phyloP scores from a whole-genome alignment of 2,888 invertebrate species.

The Chirona hameri region DNA sequence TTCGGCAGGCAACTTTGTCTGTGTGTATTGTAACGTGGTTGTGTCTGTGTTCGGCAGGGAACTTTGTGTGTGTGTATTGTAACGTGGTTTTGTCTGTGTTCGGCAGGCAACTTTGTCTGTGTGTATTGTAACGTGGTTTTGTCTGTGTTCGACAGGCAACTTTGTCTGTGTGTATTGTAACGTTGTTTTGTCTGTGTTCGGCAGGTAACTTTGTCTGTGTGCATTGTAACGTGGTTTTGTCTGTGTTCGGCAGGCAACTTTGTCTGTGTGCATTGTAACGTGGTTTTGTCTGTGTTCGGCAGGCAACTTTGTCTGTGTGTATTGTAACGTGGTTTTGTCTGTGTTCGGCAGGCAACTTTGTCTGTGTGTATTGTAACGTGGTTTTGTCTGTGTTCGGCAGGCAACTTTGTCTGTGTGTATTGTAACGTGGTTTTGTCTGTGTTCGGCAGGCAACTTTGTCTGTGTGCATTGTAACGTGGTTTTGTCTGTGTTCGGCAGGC shows the following conservation, averaged over 20 bases:
- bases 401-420: conserved; percentile 88
- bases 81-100: not conserved
- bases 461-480: not conserved
- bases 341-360: conserved; percentile 26
- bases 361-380: not conserved
- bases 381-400: conserved; percentile 44
- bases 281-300: conserved; percentile 25
- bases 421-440: conserved; percentile 53
- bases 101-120: conserved; percentile 76
- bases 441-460: conserved; percentile 25
- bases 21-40: conserved; percentile 71
- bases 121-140: conserved; percentile 66
- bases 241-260: conserved; percentile 26
- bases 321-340: conserved; percentile 58
- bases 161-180: not conserved
- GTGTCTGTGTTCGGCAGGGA: conserved; percentile 22
- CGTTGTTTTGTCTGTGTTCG: conserved; percentile 22
- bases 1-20: conserved; percentile 71
- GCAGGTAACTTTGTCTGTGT: conserved; percentile 84
- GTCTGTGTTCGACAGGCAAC: conserved; percentile 26
- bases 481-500: conserved; percentile 48
- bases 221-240: not conserved
- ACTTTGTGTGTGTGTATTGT: not conserved
- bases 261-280: not conserved
- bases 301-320: conserved; percentile 86